Conservation (phyloP, 2,797 vertebrate genomes). For the Mallotus villosus region DNA sequence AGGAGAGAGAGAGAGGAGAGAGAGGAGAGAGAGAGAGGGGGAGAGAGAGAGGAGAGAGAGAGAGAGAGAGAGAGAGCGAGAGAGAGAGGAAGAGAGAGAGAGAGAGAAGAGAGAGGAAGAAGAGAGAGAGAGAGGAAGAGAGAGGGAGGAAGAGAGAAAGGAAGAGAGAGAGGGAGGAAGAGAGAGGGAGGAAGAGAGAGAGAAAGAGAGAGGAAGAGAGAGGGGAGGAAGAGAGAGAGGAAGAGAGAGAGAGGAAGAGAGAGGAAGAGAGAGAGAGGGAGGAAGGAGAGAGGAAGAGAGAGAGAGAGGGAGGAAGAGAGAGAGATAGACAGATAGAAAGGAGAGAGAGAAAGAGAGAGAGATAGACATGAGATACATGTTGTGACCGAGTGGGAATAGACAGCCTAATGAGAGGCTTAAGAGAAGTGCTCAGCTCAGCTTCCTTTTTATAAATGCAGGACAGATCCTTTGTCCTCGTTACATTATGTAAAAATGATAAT, state of each 20-base stretch:
- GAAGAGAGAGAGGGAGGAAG: not conserved
- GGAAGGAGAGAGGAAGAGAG: too few relatives aligned
- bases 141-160: constrained; percentile 29
- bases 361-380: constrained; percentile 23
- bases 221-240: not conserved
- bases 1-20: constrained; percentile 30
- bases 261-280: not conserved
- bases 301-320: constrained; percentile 19
- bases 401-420: constrained; percentile 41
- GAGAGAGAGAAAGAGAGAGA: not conserved
- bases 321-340: constrained; percentile 18
- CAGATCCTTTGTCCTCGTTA: constrained; percentile 65
- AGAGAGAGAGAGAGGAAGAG: too few relatives aligned
- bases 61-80: constrained; percentile 28
- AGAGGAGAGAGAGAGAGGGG: not conserved
- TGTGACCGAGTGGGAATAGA: constrained; percentile 28
- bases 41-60: not conserved
- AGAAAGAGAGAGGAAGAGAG: not conserved
- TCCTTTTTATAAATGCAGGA: constrained; percentile 58
- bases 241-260: not conserved
- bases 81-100: not conserved
- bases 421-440: constrained; percentile 27
- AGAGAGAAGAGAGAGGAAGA: not conserved
- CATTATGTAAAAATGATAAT: constrained; percentile 71
- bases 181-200: not conserved